Evolutionary conservation across 2,797 vertebrate genomes (phyloP).

Genomic region (Sylvilagus floridanus): DNA sequence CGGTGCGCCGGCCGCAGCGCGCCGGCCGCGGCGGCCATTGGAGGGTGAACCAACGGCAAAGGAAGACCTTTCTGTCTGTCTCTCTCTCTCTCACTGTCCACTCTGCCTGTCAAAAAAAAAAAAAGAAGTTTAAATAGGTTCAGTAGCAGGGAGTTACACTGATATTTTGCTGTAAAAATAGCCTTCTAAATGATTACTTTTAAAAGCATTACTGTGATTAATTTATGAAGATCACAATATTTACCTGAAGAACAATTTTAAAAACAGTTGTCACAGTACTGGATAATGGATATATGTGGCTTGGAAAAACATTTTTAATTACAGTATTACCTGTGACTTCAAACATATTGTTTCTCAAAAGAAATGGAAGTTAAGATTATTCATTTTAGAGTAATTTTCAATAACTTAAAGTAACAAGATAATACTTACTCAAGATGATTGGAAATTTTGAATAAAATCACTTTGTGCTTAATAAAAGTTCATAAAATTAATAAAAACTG

Average conservation of each 20-base stretch:
- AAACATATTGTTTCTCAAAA: constrained; percentile 31
- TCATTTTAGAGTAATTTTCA: background rate
- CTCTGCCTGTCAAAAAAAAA: too few species aligned
- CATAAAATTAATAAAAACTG: constrained; percentile 12
- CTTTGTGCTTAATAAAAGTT: constrained; percentile 36
- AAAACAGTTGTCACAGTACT: background rate
- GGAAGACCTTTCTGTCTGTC: too few species aligned
- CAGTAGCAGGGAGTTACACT: too few species aligned
- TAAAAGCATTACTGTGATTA: background rate
- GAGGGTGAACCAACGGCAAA: too few species aligned
- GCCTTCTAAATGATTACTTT: too few species aligned
- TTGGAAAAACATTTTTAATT: constrained; percentile 31
- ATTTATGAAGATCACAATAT: background rate
- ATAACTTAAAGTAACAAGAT: background rate
- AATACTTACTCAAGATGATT: constrained; percentile 3
- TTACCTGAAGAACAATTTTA: background rate
- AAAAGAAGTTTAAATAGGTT: too few species aligned
- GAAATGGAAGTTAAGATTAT: constrained; percentile 14
- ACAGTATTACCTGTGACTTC: background rate
- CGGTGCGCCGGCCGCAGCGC: too few species aligned
- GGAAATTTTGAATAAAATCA: constrained; percentile 52
- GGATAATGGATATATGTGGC: constrained; percentile 15
- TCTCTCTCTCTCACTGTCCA: too few species aligned
- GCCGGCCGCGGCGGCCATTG: too few species aligned
- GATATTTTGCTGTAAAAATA: too few species aligned